phyloP scores from a whole-genome alignment of 1,140 invertebrate species.

The Gyrodactylus bullatarudis region DNA sequence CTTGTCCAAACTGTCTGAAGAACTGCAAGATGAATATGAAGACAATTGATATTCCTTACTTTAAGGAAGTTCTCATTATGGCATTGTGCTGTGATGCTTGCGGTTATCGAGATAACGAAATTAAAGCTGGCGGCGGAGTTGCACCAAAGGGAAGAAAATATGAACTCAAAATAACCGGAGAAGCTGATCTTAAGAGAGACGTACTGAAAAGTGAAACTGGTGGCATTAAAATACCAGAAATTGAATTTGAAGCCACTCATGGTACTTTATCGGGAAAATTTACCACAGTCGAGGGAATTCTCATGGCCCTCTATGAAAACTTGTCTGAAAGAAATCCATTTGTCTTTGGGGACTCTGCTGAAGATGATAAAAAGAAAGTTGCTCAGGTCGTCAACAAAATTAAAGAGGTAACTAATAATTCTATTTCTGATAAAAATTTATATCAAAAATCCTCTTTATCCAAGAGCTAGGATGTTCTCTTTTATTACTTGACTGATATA shows the following conservation, averaged over 20 bases:
- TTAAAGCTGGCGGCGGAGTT: conserved; percentile 65
- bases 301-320: conserved; percentile 24
- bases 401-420: too few relatives aligned
- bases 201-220: conserved; percentile 84
- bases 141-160: conserved; percentile 44
- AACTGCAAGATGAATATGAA: conserved; percentile 79
- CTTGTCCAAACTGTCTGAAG: conserved; percentile 43
- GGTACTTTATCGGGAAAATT: conserved; percentile 59
- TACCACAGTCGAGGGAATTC: conserved; percentile 54
- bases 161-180: conserved; percentile 33
- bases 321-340: conserved; percentile 31
- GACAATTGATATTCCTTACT: conserved; percentile 67
- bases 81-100: conserved; percentile 59
- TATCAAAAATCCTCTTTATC: too few relatives aligned
- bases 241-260: conserved; percentile 50
- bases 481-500: too few relatives aligned
- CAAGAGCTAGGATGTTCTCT: too few relatives aligned
- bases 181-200: conserved; percentile 53
- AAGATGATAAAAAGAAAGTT: neutral
- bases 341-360: conserved; percentile 31
- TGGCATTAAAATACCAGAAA: conserved; percentile 44
- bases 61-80: conserved; percentile 87
- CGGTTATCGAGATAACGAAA: conserved; percentile 59
- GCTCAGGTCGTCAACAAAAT: neutral
- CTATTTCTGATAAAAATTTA: too few relatives aligned